Base-by-base conservation (phyloP, 2,113 vertebrate genomes). In the Engraulis encrasicolus region DNA sequence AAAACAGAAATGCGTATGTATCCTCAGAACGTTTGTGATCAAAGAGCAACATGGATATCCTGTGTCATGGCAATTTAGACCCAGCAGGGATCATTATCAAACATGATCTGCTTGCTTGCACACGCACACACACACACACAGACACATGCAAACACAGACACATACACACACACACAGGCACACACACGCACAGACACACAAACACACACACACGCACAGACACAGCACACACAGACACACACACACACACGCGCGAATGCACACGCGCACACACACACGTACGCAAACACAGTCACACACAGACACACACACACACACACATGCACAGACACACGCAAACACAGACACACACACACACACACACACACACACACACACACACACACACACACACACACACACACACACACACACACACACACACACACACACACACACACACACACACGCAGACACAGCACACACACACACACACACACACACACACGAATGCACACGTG, bases 361-460 rank as follows among this genome's bases (percentile, higher is more conserved):
- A 50, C 61, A 50, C 45, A 50, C 81, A 78, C 66, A 78, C 66
- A 78, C 74, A 12, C 31, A 18, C 40, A 77, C 61, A 78, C 61
- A 78, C 81, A 82, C 38, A 74, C 58, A 34, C 52, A 38, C 78
- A 36, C 36, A 37, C 78, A 37, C 78, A 78, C 78, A 37, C 36
- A 78, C 36, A 38, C 31, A 79, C 45, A 79, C 78, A 79, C 78
- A 79, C 79, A 50, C 58, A 27, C 58, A 61, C 58, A 66, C 58
- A 66, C 23, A 14, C 6, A 66, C 6, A 31, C 40, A 9, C 3
- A 45, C 40, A 45, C n/a, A 45, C 40, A 45, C 40, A 45, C 40
- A 45, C 40, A 17, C 54, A 23, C 40, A 49, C 45, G 19, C 20
- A 78, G 48, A 78, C 23, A 34, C 23, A 83, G 4, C 40, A 50